Conservation (phyloP, 2,888 invertebrate genomes). For the Synergus japonicus region DNA sequence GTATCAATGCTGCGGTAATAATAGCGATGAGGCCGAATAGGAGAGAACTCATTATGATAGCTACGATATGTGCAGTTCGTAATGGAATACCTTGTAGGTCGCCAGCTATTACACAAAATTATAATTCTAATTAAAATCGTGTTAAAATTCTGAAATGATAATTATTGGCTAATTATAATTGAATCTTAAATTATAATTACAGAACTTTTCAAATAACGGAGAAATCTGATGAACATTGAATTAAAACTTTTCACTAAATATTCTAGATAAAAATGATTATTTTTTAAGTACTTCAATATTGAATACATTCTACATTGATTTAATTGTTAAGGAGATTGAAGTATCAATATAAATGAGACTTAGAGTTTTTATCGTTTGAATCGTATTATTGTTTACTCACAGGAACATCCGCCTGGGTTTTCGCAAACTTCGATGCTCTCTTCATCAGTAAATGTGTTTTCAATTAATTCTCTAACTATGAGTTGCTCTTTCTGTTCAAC, state of each 20-base stretch:
- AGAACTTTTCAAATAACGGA: background rate
- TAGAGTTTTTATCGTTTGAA: conserved; percentile 25
- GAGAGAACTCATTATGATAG: conserved; percentile 73
- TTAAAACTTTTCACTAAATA: too few species aligned
- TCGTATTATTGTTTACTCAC: conserved; percentile 66
- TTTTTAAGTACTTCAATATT: too few species aligned
- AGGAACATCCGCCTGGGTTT: conserved; percentile 72
- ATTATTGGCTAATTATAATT: background rate
- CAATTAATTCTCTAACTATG: conserved; percentile 58
- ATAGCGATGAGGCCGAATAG: conserved; percentile 71
- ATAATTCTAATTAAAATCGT: background rate
- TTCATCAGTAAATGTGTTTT: conserved; percentile 63
- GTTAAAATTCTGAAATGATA: background rate
- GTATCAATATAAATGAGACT: conserved; percentile 9
- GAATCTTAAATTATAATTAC: background rate
- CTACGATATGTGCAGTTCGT: conserved; percentile 74
- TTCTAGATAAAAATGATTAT: too few species aligned
- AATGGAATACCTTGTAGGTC: conserved; percentile 65
- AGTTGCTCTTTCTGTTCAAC: conserved; percentile 75
- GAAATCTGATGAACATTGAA: too few species aligned
- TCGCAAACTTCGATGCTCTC: conserved; percentile 62
- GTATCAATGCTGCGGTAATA: conserved; percentile 70
- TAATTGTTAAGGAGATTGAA: background rate
- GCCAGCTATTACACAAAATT: conserved; percentile 48
- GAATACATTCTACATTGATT: too few species aligned